Base-by-base conservation (phyloP, 2,888 invertebrate genomes). In the Xestia rhomboidea region DNA sequence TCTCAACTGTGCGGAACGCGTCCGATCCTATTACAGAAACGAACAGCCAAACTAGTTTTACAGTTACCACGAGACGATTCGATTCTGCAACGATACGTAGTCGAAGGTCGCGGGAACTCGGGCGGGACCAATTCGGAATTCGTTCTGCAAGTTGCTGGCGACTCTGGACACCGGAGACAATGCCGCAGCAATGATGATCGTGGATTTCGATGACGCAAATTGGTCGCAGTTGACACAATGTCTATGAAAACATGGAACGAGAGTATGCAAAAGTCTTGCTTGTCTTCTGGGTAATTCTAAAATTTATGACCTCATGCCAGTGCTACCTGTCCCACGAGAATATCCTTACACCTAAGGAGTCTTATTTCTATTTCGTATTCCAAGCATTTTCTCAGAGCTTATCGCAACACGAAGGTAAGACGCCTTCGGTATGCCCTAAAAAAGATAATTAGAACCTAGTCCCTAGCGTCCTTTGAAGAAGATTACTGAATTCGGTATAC, bases 21-120 rank as follows among this genome's bases (percentile, higher is more conserved):
- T 93, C 92, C 90, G 92, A 94, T 93, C 92, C 92, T 94, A 95
- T 95, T 94, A 95, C 93, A 93, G 93, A 92, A 91, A 91, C 91
- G 92, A 93, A 93, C 92, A 91, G 85, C 91, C 92, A 94, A 95
- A 95, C 95, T 95, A 94, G 95, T 95, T 95, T 94, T 95, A 96
- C 96, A 95, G 96, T 95, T 96, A 95, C 88, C 79, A 89, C 72
- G 89, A 92, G 91, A 92, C 92, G 91, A 93, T 94, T 93, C 90
- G 92, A 93, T 94, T 95, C 93, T 91, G 95, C 93, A 94, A 94
- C 92, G 93, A 94, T 93, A 93, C 91, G 90, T 90, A 92, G 91
- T 89, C 93, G 95, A 95, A 95, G 95, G 95, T 95, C 95, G 93
- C 92, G 92, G 91, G 91, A 95, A 92, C 91, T 93, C 93, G 93